These are phyloP conservation scores for Darevskia nairensis DNA, from an alignment of 2,797 vertebrate species.

Conservation along the genomic window DNA sequence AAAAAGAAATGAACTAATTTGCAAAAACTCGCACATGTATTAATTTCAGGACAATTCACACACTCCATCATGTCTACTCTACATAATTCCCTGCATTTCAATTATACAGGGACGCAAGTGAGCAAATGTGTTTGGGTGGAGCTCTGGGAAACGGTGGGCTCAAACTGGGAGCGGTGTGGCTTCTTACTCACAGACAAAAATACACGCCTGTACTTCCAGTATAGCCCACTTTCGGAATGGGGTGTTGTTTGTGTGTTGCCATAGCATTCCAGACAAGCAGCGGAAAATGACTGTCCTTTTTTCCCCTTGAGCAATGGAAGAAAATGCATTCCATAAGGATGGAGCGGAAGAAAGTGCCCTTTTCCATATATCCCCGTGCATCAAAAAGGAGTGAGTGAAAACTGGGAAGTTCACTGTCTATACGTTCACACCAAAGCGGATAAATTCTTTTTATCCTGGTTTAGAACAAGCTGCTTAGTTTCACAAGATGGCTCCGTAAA, in stretches of 20 bases:
- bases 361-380: too few species aligned
- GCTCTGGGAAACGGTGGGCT: neutral
- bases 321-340: neutral
- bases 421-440: too few species aligned
- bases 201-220: neutral
- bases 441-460: too few species aligned
- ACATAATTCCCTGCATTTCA: neutral
- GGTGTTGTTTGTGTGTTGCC: neutral
- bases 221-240: neutral
- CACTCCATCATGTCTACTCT: neutral
- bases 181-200: neutral
- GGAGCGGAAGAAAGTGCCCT: too few species aligned
- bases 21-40: neutral
- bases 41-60: neutral
- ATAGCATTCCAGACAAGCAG: too few species aligned
- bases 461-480: too few species aligned
- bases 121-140: neutral
- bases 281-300: neutral
- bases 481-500: too few species aligned
- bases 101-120: neutral
- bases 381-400: too few species aligned
- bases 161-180: neutral
- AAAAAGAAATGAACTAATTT: neutral
- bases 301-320: neutral
- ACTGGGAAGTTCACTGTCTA: too few species aligned